phyloP scores from a whole-genome alignment of 2,113 vertebrate genomes.

The Cryptotis parvus region DNA sequence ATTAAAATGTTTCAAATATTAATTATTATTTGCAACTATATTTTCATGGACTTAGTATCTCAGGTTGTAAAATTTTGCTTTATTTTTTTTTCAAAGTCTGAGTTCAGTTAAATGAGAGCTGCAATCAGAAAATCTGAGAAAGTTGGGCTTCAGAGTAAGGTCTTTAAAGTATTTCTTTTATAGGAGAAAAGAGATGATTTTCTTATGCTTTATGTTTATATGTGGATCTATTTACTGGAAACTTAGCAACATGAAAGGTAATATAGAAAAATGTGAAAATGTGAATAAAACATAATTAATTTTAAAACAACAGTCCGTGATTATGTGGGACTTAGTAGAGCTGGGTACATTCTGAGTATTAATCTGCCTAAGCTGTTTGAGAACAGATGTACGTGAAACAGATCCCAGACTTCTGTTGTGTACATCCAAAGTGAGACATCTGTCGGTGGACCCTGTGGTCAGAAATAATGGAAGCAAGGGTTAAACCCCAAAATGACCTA shows the following conservation, averaged over 20 bases:
- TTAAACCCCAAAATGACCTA: constrained; percentile 80
- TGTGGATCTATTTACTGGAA: constrained; percentile 34
- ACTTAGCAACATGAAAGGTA: constrained; percentile 24
- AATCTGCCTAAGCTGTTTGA: constrained; percentile 90
- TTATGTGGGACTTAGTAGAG: constrained; percentile 84
- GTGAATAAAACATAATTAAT: constrained; percentile 57
- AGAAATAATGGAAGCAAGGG: constrained; percentile 87
- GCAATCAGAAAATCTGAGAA: constrained; percentile 52
- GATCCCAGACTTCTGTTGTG: constrained; percentile 91
- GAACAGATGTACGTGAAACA: constrained; percentile 94
- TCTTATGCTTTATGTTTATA: constrained; percentile 39
- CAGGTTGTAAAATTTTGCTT: constrained; percentile 9
- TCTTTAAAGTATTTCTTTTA: constrained; percentile 45
- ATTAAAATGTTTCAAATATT: not conserved
- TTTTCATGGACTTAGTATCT: not conserved
- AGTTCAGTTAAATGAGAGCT: constrained; percentile 47
- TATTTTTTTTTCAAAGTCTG: not conserved
- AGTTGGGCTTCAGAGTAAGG: constrained; percentile 10
- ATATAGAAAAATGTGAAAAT: constrained; percentile 65
- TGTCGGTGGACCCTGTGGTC: constrained; percentile 89
- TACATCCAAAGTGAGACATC: constrained; percentile 93
- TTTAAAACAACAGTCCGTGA: constrained; percentile 80
- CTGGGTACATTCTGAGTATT: constrained; percentile 80
- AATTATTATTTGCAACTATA: not conserved
- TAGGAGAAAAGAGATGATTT: constrained; percentile 34